Conservation (phyloP, 2,113 vertebrate genomes). For the Elachura formosa region DNA sequence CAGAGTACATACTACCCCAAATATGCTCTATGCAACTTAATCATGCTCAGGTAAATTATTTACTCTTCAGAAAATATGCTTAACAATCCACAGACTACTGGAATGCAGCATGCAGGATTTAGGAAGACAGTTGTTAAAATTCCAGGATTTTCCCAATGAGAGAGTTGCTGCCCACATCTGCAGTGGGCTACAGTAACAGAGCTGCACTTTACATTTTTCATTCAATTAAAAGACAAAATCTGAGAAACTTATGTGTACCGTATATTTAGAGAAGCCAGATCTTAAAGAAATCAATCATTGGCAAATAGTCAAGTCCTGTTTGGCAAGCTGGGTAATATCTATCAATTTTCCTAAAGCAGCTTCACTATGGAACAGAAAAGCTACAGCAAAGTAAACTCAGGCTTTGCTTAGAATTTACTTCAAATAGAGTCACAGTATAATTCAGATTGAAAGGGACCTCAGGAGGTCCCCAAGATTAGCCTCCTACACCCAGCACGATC, state of each 20-base stretch:
- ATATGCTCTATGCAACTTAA: not conserved
- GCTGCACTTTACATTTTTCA: not conserved
- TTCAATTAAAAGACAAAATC: not conserved
- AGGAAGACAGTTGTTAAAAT: not conserved
- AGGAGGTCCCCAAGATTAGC: not conserved
- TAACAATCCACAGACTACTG: not conserved
- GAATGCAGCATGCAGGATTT: not conserved
- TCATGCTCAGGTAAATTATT: not conserved
- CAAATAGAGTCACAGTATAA: not conserved
- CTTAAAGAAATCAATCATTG: not conserved
- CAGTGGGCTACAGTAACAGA: not conserved
- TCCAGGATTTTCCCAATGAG: not conserved
- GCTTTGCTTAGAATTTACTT: not conserved
- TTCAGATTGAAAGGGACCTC: not conserved
- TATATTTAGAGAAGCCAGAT: not conserved
- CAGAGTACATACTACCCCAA: not conserved
- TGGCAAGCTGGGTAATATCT: not conserved
- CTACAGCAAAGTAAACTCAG: not conserved
- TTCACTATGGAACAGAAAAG: not conserved
- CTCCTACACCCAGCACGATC: not conserved
- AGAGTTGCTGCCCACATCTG: not conserved
- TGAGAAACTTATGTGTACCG: not conserved
- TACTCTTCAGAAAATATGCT: not conserved
- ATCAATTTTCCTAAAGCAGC: not conserved
- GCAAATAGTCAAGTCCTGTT: not conserved